Percentiles rank a stretch among this genome's conserved stretches.
Evolutionary conservation across 2,113 vertebrate species (phyloP).

Genomic region (Clarias gariepinus): DNA sequence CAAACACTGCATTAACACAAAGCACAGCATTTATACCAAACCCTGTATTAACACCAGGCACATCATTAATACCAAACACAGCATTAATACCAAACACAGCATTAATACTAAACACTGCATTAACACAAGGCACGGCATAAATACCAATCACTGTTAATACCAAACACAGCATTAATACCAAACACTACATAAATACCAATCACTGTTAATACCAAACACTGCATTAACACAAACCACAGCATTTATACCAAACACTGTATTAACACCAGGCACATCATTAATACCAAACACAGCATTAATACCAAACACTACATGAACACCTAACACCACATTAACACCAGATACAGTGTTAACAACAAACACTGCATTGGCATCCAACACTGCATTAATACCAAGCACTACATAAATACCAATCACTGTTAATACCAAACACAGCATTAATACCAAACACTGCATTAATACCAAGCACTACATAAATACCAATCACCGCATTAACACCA

Average conservation of each 20-base stretch:
- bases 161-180: background rate
- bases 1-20: too few species aligned
- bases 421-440: background rate
- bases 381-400: background rate
- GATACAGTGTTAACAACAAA: background rate
- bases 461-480: background rate
- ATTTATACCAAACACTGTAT: background rate
- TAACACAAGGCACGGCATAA: background rate
- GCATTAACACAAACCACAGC: background rate
- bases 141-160: background rate
- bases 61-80: background rate
- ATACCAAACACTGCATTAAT: background rate
- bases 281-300: too few species aligned
- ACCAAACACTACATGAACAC: background rate
- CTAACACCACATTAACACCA: background rate
- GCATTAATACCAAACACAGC: background rate
- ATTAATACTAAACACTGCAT: background rate
- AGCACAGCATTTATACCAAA: too few species aligned
- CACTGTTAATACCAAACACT: background rate
- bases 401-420: background rate
- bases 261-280: background rate
- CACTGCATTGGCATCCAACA: background rate
- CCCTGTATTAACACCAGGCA: background rate
- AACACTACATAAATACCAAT: background rate
- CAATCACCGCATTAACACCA: background rate